Evolutionary conservation across 2,888 invertebrate species (phyloP), one percentile per base, ranked within the genome.

Genomic region (Pyrgus malvae): DNA sequence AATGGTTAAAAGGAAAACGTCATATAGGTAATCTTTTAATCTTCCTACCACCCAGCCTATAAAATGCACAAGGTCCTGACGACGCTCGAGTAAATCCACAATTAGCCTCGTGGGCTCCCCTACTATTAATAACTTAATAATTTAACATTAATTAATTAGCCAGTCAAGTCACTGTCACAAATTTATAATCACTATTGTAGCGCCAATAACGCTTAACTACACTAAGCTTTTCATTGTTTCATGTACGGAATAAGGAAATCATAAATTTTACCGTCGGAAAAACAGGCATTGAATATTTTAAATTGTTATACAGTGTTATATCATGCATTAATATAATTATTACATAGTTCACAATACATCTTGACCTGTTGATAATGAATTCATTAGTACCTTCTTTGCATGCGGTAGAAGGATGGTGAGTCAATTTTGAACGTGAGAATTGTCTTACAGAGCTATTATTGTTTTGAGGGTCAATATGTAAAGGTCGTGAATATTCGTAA

Each of bases 361-460:
- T 29, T 19, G 37, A 27, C 29, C 29, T 49, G 21, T n/a, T 41
- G 31, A 21, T 41, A 50, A 21, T 33, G 42, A 50, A 41, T 42
- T 51, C 42, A 12, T 37, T 6, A 8, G 17, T 33, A 16, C 9
- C 14, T 17, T 37, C n/a, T n/a, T 44, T 44, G 44, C 23, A 35
- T 51, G 14, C 35, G 35, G 17, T 56, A 48, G 54, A 56, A 54
- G 54, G 59, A 54, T 42, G 54, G 54, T 57, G 54, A 57, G 51
- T 57, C 62, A 63, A 62, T 65, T 62, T 61, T 70, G 55, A 72
- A 64, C 78, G 80, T 84, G 85, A 72, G 83, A 85, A 84, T 69
- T 64, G 60, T 69, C 69, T 69, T 74, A 80, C 80, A 74, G 74
- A 74, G 72, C 69, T 66, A 76, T 77, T 80, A 80, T 81, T 74